Evolutionary conservation across 2,888 invertebrate species (phyloP), one percentile per base, ranked within the genome.

Genomic region (Diarsia rubi): DNA sequence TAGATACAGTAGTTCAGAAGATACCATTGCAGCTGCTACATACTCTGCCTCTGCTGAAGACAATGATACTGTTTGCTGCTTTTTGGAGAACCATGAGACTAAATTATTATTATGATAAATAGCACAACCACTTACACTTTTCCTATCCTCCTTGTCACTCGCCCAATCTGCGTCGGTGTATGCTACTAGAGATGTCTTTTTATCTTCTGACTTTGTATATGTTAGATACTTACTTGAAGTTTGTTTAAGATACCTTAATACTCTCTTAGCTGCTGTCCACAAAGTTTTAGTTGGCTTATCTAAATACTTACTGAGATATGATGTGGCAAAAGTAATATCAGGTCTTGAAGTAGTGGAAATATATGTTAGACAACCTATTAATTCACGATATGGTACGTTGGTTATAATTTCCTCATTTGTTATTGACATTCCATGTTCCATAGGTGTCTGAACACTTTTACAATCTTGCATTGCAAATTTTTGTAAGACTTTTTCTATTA

Each of bases 161-260:
- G 59, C 59, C 59, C 59, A 59, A 59, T 59, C 59, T 16, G 59
- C 59, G 31, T 59, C 31, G 27, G 59, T 6, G 31, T 59, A 59
- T 8, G 59, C 59, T 59, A 59, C 19, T 31, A 59, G 19, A 59
- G 59, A 59, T 59, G 59, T 59, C 19, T 59, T 31, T 31, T 59
- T 59, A 21, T 59, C 59, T 59, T 59, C 59, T 31, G 19, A 59
- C 31, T 59, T 59, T 31, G 60, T 60, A 60, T 60, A 60, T 24
- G 60, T 60, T 42, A 60, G 37, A 60, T 60, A 60, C 60, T 60
- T 60, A 60, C 60, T 60, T 60, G 60, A 60, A 42, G 60, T 42
- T 60, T 60, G 60, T 11, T 60, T 60, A 16, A 60, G 60, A 6
- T 60, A 60, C n/a, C 60, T 60, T 60, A 60, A 60, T 60, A 60